Evolutionary conservation across 2,888 invertebrate genomes (phyloP).

Genomic region (Parnassius orleans): DNA sequence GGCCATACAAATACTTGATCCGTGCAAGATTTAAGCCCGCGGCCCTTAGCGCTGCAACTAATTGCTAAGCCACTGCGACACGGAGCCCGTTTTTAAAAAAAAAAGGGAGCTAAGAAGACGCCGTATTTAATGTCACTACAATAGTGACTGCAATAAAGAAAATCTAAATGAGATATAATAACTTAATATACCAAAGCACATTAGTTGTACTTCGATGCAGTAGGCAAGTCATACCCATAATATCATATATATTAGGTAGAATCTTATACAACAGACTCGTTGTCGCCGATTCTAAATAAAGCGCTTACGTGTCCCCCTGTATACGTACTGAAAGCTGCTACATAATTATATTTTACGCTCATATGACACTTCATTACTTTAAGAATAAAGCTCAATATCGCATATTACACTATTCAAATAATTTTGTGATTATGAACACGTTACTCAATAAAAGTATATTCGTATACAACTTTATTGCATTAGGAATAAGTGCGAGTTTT

Average conservation of each 20-base stretch:
- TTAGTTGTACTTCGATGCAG: not conserved
- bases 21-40: too few species aligned
- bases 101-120: too few species aligned
- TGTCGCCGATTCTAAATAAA: conserved; percentile 43
- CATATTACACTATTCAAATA: not conserved
- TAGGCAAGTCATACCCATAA: not conserved
- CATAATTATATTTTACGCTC: not conserved
- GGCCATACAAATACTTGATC: too few species aligned
- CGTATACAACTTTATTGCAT: not conserved
- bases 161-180: too few species aligned
- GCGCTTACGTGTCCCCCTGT: conserved; percentile 36
- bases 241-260: not conserved
- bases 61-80: too few species aligned
- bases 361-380: not conserved
- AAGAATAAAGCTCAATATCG: not conserved
- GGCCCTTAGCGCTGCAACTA: too few species aligned
- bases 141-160: too few species aligned
- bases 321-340: conserved; percentile 1
- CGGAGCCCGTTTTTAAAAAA: too few species aligned
- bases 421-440: conserved; percentile 1
- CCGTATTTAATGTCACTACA: too few species aligned
- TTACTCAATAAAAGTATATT: conserved; percentile 9
- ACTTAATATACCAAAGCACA: too few species aligned
- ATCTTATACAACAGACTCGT: conserved; percentile 37
- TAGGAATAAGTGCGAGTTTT: conserved; percentile 2